These are phyloP conservation scores for Philereme transversata DNA, from an alignment of 2,888 invertebrate species.

Conservation along the genomic window DNA sequence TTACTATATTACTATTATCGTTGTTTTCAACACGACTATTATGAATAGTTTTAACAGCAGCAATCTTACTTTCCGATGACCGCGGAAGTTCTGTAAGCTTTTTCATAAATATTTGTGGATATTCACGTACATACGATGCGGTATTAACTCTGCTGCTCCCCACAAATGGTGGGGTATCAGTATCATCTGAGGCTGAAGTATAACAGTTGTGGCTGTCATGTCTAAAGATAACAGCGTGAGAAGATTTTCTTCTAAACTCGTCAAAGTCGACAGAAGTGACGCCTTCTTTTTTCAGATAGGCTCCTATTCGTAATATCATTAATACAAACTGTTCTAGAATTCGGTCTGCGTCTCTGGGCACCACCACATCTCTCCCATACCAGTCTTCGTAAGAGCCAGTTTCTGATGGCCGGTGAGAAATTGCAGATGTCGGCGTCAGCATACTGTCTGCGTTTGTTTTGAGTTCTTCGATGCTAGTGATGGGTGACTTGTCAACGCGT, in stretches of 20 bases:
- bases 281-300: slow-evolving; percentile 56
- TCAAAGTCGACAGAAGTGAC: slow-evolving; percentile 43
- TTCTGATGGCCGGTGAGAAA: slow-evolving; percentile 54
- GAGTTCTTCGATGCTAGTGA: slow-evolving; percentile 47
- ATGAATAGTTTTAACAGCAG: slow-evolving; percentile 31
- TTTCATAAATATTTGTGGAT: slow-evolving; percentile 75
- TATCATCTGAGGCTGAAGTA: slow-evolving; percentile 49
- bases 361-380: slow-evolving; percentile 61
- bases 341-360: slow-evolving; percentile 70
- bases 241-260: slow-evolving; percentile 37
- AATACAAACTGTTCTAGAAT: slow-evolving; percentile 73
- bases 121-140: slow-evolving; percentile 69
- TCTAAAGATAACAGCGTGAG: slow-evolving; percentile 27
- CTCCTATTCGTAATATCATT: slow-evolving; percentile 68
- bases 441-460: slow-evolving; percentile 39
- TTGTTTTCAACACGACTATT: slow-evolving; percentile 30
- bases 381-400: slow-evolving; percentile 65
- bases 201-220: slow-evolving; percentile 42
- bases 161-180: slow-evolving; percentile 61
- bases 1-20: slow-evolving; percentile 25
- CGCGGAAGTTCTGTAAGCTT: slow-evolving; percentile 51
- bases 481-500: slow-evolving; percentile 36
- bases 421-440: slow-evolving; percentile 43
- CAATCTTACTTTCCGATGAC: slow-evolving; percentile 24
- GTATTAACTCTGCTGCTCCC: slow-evolving; percentile 57